phyloP scores from a whole-genome alignment of 2,888 invertebrate species.

The Cyclophora punctaria region DNA sequence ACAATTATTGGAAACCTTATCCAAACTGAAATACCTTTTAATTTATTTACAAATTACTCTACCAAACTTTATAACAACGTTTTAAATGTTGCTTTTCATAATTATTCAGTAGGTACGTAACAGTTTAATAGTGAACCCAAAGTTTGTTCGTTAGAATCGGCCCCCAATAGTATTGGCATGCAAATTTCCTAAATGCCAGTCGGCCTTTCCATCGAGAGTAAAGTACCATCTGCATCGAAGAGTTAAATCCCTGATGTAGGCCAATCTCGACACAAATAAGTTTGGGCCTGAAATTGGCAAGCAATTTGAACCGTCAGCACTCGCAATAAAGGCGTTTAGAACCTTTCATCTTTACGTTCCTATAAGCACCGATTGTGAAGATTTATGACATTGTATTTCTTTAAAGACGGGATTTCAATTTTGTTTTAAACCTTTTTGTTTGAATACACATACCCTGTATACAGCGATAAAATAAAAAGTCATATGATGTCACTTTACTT shows the following conservation, averaged over 20 bases:
- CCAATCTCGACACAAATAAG: conserved; percentile 35
- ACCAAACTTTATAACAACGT: conserved; percentile 3
- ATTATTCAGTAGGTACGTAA: conserved; percentile 16
- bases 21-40: no score
- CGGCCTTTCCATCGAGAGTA: conserved; percentile 22
- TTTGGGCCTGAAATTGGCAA: conserved; percentile 23
- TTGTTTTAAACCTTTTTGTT: not conserved
- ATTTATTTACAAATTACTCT: no score
- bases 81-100: conserved; percentile 18
- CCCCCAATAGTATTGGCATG: conserved; percentile 49
- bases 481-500: no score
- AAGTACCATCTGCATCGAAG: conserved; percentile 36
- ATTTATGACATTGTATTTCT: not conserved
- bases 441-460: no score
- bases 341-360: not conserved
- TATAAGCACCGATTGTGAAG: not conserved
- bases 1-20: no score
- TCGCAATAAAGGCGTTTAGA: not conserved
- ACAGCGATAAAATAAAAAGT: no score
- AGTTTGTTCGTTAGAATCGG: conserved; percentile 44
- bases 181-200: conserved; percentile 53
- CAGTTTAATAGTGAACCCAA: conserved; percentile 31
- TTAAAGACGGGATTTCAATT: not conserved
- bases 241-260: conserved; percentile 44
- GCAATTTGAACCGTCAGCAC: not conserved